Percentiles rank a stretch among this genome's conserved stretches.
phyloP scores from a whole-genome alignment of 2,888 invertebrate genomes.

The Antheraea assamensis region DNA sequence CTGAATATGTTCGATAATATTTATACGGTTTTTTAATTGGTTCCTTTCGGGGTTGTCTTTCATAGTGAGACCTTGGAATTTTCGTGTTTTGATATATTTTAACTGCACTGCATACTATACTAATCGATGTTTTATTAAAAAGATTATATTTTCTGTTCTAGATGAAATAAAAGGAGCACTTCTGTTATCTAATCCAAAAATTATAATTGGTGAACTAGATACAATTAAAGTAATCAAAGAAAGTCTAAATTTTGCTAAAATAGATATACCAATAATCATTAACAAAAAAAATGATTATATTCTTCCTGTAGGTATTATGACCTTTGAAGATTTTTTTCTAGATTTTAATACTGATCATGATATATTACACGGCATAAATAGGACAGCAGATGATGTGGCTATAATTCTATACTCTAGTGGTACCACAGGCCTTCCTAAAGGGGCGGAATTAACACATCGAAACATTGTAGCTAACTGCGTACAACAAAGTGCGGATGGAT shows the following conservation, averaged over 20 bases:
- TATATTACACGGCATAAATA: conserved; percentile 60
- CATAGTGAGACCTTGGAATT: no score
- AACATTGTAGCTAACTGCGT: conserved; percentile 76
- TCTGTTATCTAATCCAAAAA: conserved; percentile 80
- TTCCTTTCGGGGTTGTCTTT: no score
- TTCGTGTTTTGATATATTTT: no score
- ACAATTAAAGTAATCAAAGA: conserved; percentile 69
- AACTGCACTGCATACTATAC: no score
- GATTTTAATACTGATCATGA: conserved; percentile 73
- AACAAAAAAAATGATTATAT: conserved; percentile 33
- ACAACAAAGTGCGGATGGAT: conserved; percentile 50
- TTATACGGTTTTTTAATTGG: no score
- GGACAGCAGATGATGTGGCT: conserved; percentile 79
- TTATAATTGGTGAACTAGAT: conserved; percentile 81
- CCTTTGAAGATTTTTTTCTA: conserved; percentile 80
- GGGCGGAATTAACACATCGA: conserved; percentile 84
- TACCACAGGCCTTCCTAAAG: conserved; percentile 91
- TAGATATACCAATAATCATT: conserved; percentile 76
- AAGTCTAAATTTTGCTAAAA: conserved; percentile 69
- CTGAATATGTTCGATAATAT: no score
- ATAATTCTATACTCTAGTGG: conserved; percentile 92
- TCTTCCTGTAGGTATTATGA: conserved; percentile 79
- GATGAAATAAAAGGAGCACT: conserved; percentile 87
- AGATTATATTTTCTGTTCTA: conserved; percentile 58
- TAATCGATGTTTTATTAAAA: no score